Base-by-base conservation (phyloP, 2,797 vertebrate genomes). In the Tapirus indicus region DNA sequence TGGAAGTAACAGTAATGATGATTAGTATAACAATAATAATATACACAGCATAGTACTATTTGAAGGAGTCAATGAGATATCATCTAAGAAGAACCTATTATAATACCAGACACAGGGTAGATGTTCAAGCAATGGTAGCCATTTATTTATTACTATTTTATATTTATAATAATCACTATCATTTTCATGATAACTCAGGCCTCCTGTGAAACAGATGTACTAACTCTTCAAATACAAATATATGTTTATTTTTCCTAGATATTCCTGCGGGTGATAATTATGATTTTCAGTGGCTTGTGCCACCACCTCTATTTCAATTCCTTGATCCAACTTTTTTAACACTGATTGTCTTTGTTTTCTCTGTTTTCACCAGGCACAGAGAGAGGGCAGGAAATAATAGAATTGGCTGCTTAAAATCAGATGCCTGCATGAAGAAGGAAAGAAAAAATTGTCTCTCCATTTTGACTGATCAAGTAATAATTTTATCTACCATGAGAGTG, bases 391-490 rank as follows among this genome's bases (percentile, higher is more conserved):
- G 29, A 84, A 83, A 87, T 18, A 96, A 91, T 6, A 96, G 49
- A 94, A 96, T 29, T 64, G 17, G 18, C 13, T 97, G 41, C 47
- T 82, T 90, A 82, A 96, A 97, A 95, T 66, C 58, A 94, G 56
- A 89, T 87, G 71, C 12, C 35, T 84, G n/a, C 12, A 80, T 32
- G 60, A 95, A 95, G 21, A 10, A 88, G 52, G 35, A 13, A 56
- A 88, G n/a, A 69, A 98, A 97, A 98, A 97, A 98, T 94, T 93
- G 96, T 98, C 92, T 96, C 96, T 98, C 97, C 98, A 98, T 98
- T 99, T 98, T 99, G 98, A 99, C 74, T 95, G 64, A 94, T 91
- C 64, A 94, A 98, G 97, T 98, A 98, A 98, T 98, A 98, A 98
- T 98, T 98, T 98, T 98, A 98, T 98, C 98, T 98, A 98, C 97